These are phyloP conservation scores for Trachymyrmex septentrionalis DNA, from an alignment of 1,140 invertebrate genomes.

Conservation along the genomic window DNA sequence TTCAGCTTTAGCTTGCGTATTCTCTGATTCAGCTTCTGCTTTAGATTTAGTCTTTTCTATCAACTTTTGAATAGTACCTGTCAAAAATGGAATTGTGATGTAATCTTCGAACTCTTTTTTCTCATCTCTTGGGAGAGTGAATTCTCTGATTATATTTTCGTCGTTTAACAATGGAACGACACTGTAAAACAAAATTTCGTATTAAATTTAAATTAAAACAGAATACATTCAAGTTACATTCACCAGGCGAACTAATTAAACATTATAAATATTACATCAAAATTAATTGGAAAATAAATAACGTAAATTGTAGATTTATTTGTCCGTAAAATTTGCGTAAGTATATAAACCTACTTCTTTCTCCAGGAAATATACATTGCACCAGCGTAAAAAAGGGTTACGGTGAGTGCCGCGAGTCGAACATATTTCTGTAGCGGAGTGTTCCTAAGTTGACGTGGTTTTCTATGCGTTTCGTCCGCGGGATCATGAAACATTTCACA, in stretches of 20 bases:
- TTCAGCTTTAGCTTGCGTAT: not conserved
- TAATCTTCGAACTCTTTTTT: not conserved
- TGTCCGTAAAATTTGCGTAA: not conserved
- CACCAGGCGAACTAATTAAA: not conserved
- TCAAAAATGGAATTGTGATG: not conserved
- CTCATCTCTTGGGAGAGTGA: not conserved
- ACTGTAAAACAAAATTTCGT: slow-evolving; percentile 1
- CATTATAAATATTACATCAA: not conserved
- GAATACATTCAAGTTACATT: not conserved
- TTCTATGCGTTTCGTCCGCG: slow-evolving; percentile 11
- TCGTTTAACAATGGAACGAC: not conserved
- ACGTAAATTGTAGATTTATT: not conserved
- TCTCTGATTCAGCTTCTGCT: not conserved
- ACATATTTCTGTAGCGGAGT: slow-evolving; percentile 13
- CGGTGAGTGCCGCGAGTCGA: too few relatives aligned
- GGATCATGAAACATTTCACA: slow-evolving; percentile 41
- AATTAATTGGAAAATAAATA: not conserved
- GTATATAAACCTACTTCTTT: slow-evolving; percentile 21
- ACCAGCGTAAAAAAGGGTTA: not conserved
- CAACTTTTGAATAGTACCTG: not conserved
- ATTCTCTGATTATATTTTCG: not conserved
- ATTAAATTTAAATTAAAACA: not conserved
- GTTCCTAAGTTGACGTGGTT: slow-evolving; percentile 27
- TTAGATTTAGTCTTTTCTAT: not conserved
- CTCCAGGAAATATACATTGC: slow-evolving; percentile 4